phyloP scores from a whole-genome alignment of 2,797 vertebrate species.

The Dermochelys coriacea region DNA sequence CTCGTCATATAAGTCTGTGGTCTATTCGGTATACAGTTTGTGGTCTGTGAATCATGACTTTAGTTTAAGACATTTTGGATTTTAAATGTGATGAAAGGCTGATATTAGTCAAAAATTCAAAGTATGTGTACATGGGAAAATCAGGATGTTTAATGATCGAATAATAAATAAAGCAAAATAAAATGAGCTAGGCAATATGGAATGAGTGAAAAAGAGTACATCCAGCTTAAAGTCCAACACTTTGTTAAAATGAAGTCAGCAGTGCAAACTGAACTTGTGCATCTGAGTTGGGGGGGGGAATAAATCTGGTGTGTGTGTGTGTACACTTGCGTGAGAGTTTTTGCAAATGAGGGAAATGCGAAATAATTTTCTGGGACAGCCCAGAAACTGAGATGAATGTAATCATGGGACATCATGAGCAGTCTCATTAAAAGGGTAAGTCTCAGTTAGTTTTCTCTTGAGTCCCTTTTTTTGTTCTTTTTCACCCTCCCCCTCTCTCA shows the following conservation, averaged over 20 bases:
- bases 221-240: background rate
- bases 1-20: conserved; percentile 71
- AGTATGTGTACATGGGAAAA: background rate
- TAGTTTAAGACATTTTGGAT: conserved; percentile 52
- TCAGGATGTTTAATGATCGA: conserved; percentile 29
- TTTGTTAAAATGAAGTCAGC: background rate
- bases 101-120: conserved; percentile 30
- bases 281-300: background rate
- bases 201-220: background rate
- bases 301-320: background rate
- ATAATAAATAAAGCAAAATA: conserved; percentile 50
- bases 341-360: conserved; percentile 11
- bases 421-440: conserved; percentile 69
- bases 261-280: background rate
- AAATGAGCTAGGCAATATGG: conserved; percentile 50
- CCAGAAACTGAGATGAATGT: conserved; percentile 45
- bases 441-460: conserved; percentile 62
- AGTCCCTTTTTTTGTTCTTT: conserved; percentile 52
- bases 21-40: conserved; percentile 70
- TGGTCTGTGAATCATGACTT: conserved; percentile 67
- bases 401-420: conserved; percentile 56
- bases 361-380: conserved; percentile 16
- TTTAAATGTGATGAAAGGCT: conserved; percentile 33
- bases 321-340: background rate
- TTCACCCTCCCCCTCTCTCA: background rate